Percentiles rank a stretch among this genome's conserved stretches.
phyloP scores from a whole-genome alignment of 2,888 invertebrate genomes.

The Agrotis ipsilon region DNA sequence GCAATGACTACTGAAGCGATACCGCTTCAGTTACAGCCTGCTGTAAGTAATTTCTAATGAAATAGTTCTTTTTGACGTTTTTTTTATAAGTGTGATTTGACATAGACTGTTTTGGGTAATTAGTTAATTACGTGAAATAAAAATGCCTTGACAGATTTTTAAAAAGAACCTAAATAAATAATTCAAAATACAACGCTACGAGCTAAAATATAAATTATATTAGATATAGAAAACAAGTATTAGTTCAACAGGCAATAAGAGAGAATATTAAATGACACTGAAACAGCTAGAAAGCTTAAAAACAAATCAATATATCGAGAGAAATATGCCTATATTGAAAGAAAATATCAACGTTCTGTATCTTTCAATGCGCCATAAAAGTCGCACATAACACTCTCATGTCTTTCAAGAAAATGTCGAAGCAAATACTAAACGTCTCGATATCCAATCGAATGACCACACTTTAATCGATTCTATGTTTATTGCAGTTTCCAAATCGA shows the following conservation, averaged over 20 bases:
- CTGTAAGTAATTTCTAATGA: slow-evolving; percentile 49
- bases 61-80: not conserved
- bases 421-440: slow-evolving; percentile 62
- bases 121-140: not conserved
- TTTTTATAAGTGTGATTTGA: too few species aligned
- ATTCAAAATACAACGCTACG: too few species aligned
- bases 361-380: slow-evolving; percentile 49
- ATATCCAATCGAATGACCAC: slow-evolving; percentile 71
- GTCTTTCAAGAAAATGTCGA: slow-evolving; percentile 46
- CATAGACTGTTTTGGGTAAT: too few species aligned
- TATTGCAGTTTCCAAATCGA: slow-evolving; percentile 73
- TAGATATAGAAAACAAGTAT: too few species aligned
- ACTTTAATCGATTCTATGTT: slow-evolving; percentile 74
- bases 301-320: slow-evolving; percentile 39
- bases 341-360: slow-evolving; percentile 9
- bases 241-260: not conserved
- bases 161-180: too few species aligned
- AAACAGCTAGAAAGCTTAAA: slow-evolving; percentile 1
- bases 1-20: slow-evolving; percentile 46
- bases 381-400: slow-evolving; percentile 25
- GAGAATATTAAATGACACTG: not conserved
- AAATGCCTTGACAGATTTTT: not conserved
- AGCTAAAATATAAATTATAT: too few species aligned
- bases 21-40: slow-evolving; percentile 34
- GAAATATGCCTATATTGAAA: slow-evolving; percentile 16